Evolutionary conservation across 2,113 vertebrate genomes (phyloP).

Genomic region (Salvelinus sp.): DNA sequence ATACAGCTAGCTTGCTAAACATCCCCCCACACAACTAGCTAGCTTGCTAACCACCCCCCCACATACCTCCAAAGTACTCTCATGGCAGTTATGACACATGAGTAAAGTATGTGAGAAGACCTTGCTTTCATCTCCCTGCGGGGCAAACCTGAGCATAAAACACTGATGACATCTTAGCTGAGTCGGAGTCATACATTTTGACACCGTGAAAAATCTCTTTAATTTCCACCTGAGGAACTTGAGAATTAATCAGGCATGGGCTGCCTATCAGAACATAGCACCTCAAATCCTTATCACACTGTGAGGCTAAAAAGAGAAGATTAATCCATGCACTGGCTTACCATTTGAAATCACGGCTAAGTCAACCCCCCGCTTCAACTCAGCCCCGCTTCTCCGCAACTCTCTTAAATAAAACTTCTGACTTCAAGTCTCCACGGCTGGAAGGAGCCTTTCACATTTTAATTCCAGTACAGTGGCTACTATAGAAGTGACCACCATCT

Average conservation of each 20-base stretch:
- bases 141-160: constrained; percentile 38
- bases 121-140: not conserved
- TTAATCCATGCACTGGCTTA: constrained; percentile 41
- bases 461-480: constrained; percentile 23
- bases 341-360: constrained; percentile 49
- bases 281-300: constrained; percentile 33
- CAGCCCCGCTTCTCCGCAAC: constrained; percentile 14
- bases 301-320: constrained; percentile 36
- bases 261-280: constrained; percentile 18
- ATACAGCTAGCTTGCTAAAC: constrained; percentile 4
- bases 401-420: constrained; percentile 22
- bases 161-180: constrained; percentile 22
- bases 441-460: constrained; percentile 32
- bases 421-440: constrained; percentile 12
- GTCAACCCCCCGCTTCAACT: constrained; percentile 34
- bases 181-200: constrained; percentile 16
- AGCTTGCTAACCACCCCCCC: too few relatives aligned
- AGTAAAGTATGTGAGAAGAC: constrained; percentile 14
- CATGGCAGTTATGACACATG: not conserved
- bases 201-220: constrained; percentile 46
- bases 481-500: constrained; percentile 27
- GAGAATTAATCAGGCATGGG: constrained; percentile 34
- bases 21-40: not conserved
- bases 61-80: too few relatives aligned
- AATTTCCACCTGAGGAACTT: constrained; percentile 37